Base-by-base conservation (phyloP, 2,113 vertebrate species). In the Bothrops jararaca region DNA sequence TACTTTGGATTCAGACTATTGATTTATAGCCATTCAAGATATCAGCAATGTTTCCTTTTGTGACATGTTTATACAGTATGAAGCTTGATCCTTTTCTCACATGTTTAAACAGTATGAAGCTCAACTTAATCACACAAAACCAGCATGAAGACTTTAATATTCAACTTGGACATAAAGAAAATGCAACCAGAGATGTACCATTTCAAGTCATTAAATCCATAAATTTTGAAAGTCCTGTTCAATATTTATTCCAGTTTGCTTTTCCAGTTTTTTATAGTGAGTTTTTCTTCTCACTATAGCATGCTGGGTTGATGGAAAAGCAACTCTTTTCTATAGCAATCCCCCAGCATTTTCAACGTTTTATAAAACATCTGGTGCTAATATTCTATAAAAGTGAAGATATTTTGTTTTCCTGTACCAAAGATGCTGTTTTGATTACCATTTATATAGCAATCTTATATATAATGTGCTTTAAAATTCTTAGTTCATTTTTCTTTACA, bases 241-340 rank as follows among this genome's bases (percentile, higher is more conserved):
- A 93, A 93, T 90, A 93, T 93, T 90, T 93, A 93, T 93, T 92
- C 52, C 80, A 11, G n/a, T 53, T 90, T 86, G 18, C 80, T 3
- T 90, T 90, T 86, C 56, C 56, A 90, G 86, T 86, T 90, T 90
- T 92, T 69, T 69, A 69, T 69, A 85, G 42, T 69, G 54, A 53
- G 45, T 64, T 60, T 29, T 56, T 57, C 13, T 29, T 60, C 54
- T 92, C 56, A 50, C 42, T 64, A 39, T 24, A 90, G 64, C 92
- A 90, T 64, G 92, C 92, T 93, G 89, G 89, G 88, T 64, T 93
- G 88, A 93, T 93, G 80, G 45, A 85, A 90, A 93, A 60, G 74
- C 22, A 39, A 29, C 57, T 90, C 45, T 93, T 92, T 92, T 93
- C 89, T 86, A 90, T 86, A 93, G 89, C 29, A 64, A 86, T 57